Evolutionary conservation across 2,113 vertebrate genomes (phyloP).

Genomic region (Engraulis encrasicolus): DNA sequence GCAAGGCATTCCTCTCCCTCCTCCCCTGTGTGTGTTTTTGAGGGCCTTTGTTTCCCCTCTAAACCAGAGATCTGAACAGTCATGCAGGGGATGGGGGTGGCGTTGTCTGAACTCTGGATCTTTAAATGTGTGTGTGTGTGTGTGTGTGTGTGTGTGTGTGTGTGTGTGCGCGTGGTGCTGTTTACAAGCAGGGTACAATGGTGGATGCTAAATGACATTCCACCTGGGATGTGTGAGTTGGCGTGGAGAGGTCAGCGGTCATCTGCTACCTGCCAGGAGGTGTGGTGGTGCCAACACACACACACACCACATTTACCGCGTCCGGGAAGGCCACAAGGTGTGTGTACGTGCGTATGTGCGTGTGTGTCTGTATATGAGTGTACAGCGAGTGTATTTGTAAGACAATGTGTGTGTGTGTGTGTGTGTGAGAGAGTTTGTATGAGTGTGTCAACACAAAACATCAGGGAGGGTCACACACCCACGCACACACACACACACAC

Average conservation of each 20-base stretch:
- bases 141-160: too few species aligned
- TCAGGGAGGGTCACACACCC: not conserved
- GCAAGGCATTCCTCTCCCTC: slow-evolving; percentile 38
- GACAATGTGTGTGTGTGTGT: not conserved
- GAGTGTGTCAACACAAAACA: not conserved
- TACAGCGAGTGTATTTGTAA: not conserved
- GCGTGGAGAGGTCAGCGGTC: slow-evolving; percentile 54
- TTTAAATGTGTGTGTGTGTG: too few species aligned
- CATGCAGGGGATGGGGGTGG: slow-evolving; percentile 68
- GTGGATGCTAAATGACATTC: slow-evolving; percentile 75
- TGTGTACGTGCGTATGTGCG: too few species aligned
- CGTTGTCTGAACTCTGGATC: too few species aligned
- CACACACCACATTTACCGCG: slow-evolving; percentile 48
- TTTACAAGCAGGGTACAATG: slow-evolving; percentile 70
- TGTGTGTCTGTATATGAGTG: not conserved
- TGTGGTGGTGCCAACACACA: slow-evolving; percentile 31
- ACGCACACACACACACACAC: too few species aligned
- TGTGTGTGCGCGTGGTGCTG: too few species aligned
- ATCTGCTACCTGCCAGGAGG: slow-evolving; percentile 37
- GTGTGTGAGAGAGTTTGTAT: not conserved
- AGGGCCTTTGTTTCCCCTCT: slow-evolving; percentile 52
- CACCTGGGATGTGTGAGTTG: slow-evolving; percentile 69
- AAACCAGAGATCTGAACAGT: slow-evolving; percentile 73
- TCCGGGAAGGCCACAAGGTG: not conserved
- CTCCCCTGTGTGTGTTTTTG: not conserved